Conservation (phyloP, 2,797 vertebrate species). For the Etheostoma nigrum region DNA sequence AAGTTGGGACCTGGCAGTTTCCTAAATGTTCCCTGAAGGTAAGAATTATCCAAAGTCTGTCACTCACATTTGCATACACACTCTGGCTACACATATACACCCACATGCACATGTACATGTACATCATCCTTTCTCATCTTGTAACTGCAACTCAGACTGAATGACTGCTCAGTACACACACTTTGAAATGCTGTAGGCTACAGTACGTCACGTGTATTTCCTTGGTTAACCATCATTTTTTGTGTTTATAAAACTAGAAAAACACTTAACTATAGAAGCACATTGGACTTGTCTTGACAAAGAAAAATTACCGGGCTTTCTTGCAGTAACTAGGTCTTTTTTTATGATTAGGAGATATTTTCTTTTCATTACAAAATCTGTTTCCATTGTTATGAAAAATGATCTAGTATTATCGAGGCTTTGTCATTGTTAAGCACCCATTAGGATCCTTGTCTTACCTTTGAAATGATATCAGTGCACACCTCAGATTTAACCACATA, state of each 20-base stretch:
- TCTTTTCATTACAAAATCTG: constrained; percentile 36
- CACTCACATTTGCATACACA: background rate
- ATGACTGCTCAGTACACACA: constrained; percentile 18
- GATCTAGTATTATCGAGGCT: constrained; percentile 5
- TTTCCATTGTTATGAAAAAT: constrained; percentile 36
- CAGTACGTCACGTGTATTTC: constrained; percentile 24
- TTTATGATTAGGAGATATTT: constrained; percentile 54
- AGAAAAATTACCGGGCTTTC: constrained; percentile 54
- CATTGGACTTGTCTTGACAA: constrained; percentile 33
- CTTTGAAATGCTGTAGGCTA: constrained; percentile 31
- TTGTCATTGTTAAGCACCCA: constrained; percentile 9
- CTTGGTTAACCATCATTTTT: constrained; percentile 27
- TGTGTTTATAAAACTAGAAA: constrained; percentile 8
- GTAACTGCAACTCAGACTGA: constrained; percentile 37
- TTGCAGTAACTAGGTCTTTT: constrained; percentile 49
- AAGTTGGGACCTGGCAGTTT: constrained; percentile 51
- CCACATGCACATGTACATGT: background rate
- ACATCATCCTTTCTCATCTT: constrained; percentile 26
- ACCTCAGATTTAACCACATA: background rate
- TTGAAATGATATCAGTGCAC: constrained; percentile 5
- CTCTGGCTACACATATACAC: constrained; percentile 10
- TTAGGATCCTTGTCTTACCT: constrained; percentile 2
- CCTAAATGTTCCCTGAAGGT: constrained; percentile 47
- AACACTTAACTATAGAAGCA: constrained; percentile 14
- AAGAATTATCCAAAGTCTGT: constrained; percentile 35